Conservation (phyloP, 2,797 vertebrate genomes). For the Aplochiton taeniatus region DNA sequence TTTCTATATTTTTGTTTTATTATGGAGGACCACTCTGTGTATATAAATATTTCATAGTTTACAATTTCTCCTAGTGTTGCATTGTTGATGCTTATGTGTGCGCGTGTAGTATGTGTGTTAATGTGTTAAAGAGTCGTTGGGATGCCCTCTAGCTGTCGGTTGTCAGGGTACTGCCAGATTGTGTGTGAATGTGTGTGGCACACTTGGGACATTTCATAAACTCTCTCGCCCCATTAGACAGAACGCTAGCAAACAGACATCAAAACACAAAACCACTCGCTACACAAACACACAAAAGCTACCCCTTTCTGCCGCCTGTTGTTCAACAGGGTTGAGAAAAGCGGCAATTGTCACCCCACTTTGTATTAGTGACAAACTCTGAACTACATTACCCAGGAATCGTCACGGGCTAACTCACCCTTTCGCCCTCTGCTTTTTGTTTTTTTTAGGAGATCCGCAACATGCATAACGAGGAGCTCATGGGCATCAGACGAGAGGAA, state of each 20-base stretch:
- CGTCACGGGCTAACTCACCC: conserved; percentile 21
- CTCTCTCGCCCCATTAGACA: conserved; percentile 11
- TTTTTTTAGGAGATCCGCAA: conserved; percentile 86
- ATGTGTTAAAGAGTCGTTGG: too few species aligned
- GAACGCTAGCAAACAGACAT: neutral
- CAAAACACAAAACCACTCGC: neutral
- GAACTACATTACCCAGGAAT: conserved; percentile 8
- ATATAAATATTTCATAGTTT: too few species aligned
- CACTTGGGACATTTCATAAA: neutral
- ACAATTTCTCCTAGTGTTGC: too few species aligned
- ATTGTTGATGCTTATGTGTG: too few species aligned
- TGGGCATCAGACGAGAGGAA: conserved; percentile 95
- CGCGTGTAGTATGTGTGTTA: too few species aligned
- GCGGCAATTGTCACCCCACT: neutral
- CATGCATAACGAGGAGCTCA: conserved; percentile 95
- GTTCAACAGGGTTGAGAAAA: neutral
- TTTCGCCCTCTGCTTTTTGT: neutral
- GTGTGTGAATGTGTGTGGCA: conserved; percentile 1
- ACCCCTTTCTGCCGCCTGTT: neutral
- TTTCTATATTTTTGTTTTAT: neutral
- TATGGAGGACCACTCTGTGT: too few species aligned
- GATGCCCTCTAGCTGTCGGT: too few species aligned
- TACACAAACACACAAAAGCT: neutral
- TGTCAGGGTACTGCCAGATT: neutral
- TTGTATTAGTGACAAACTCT: conserved; percentile 10